These are phyloP conservation scores for Ovis aries DNA, from an alignment of 2,113 vertebrate genomes.

Conservation along the genomic window DNA sequence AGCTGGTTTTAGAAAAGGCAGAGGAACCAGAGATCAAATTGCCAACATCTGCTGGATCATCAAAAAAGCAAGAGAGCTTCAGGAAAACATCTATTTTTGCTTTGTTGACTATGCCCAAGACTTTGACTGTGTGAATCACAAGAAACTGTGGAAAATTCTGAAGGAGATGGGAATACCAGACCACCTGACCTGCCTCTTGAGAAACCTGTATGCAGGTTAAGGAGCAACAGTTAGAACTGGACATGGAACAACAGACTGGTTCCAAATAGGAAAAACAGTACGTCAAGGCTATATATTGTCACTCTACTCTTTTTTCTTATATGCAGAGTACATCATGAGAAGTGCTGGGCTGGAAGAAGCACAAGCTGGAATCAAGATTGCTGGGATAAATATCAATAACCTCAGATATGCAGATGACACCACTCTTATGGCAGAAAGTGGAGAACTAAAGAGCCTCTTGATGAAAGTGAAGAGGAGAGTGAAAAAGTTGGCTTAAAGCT, in stretches of 20 bases:
- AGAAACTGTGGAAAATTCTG: neutral
- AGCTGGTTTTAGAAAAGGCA: neutral
- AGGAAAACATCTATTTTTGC: neutral
- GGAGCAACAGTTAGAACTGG: neutral
- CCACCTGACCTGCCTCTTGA: neutral
- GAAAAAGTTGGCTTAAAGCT: neutral
- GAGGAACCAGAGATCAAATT: neutral
- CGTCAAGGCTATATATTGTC: neutral
- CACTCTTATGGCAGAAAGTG: neutral
- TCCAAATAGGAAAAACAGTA: neutral
- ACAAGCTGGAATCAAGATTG: neutral
- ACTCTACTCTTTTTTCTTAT: neutral
- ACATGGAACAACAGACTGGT: neutral
- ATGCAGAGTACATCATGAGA: neutral
- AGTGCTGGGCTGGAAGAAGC: neutral
- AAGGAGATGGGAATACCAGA: neutral
- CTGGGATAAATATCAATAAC: neutral
- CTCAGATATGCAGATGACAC: neutral
- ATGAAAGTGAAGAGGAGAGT: neutral
- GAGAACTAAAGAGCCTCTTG: neutral
- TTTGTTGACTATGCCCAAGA: neutral
- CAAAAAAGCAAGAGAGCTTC: neutral
- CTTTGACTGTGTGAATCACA: neutral
- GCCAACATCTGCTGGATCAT: neutral
- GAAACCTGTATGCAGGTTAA: neutral